Base-by-base conservation (phyloP, 2,113 vertebrate species). In the Seriola rivoliana region DNA sequence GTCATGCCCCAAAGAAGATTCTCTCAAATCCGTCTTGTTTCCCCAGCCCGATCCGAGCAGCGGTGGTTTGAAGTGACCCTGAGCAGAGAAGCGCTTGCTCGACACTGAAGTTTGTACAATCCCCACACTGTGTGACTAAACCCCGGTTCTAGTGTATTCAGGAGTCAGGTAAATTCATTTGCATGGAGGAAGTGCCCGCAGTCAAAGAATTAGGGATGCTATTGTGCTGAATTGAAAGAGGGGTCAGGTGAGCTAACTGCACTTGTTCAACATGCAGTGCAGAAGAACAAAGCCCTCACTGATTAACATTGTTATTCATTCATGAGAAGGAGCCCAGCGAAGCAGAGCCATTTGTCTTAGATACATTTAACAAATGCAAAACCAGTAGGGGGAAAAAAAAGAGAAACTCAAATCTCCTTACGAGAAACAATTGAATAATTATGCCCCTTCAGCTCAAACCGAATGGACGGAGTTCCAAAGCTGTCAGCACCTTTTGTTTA, bases 301-400 rank as follows among this genome's bases (percentile, higher is more conserved):
- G 84, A 90, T 93, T 92, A 89, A 86, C 80, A 81, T 80, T 88
- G 88, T 93, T 92, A 87, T 90, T 87, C 88, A 89, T 91, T 91
- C 90, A 89, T 82, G 84, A 85, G 87, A 72, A 36, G 73, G 48
- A 81, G 78, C 84, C 76, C 71, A 3, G 78, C 63, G 66, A 88
- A 83, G 90, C 84, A 67, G 63, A 81, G 76, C 81, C 76, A 71
- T 89, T 92, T 91, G 87, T 90, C 89, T 88, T 85, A 67, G 85
- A 89, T 81, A 70, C 80, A 83, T 89, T 89, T 88, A 88, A 85
- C 92, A 87, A 90, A 88, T 70, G 75, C 75, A 80, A 78, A 85
- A 59, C 38, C 50, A 52, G 77, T 44, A 29, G 57, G 23, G 8
- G 17, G 16, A 34, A 67, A 55, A 48, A 65, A 63, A 46, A 60